Conservation (phyloP, 1,140 invertebrate species). For the Drosophila elegans region DNA sequence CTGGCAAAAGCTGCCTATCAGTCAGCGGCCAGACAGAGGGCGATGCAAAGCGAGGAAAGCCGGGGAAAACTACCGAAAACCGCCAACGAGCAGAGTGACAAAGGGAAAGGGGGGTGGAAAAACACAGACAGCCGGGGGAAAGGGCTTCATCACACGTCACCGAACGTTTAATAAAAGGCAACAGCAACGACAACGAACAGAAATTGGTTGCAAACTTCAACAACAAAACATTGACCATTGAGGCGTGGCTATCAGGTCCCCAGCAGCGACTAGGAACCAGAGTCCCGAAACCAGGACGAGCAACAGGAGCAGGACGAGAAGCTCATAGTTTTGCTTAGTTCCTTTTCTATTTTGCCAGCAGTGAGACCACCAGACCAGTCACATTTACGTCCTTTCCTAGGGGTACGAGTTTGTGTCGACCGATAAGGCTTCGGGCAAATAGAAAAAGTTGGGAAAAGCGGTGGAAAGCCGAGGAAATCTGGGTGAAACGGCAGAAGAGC, state of each 20-base stretch:
- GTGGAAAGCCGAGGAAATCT: slow-evolving; percentile 1
- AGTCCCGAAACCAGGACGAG: slow-evolving; percentile 22
- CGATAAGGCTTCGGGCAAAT: slow-evolving; percentile 40
- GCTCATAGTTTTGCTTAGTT: slow-evolving; percentile 58
- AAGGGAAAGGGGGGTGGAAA: background rate
- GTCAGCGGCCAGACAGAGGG: slow-evolving; percentile 37
- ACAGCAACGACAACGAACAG: slow-evolving; percentile 28
- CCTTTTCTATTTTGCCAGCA: slow-evolving; percentile 8
- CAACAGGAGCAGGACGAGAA: slow-evolving; percentile 9
- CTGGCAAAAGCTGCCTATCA: slow-evolving; percentile 42
- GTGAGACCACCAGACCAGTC: slow-evolving; percentile 19
- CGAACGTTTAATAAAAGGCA: slow-evolving; percentile 64
- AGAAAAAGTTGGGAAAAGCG: slow-evolving; percentile 28
- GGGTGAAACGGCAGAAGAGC: slow-evolving; percentile 3
- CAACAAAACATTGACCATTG: slow-evolving; percentile 64
- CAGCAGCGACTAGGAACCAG: slow-evolving; percentile 15
- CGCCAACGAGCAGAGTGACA: slow-evolving; percentile 30
- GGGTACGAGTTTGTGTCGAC: slow-evolving; percentile 28
- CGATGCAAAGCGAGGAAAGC: slow-evolving; percentile 19
- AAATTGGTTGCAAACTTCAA: slow-evolving; percentile 56
- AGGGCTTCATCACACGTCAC: slow-evolving; percentile 42
- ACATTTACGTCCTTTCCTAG: slow-evolving; percentile 22
- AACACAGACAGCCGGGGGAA: background rate
- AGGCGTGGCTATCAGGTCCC: slow-evolving; percentile 62
- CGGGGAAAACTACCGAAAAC: slow-evolving; percentile 22